Evolutionary conservation across 2,888 invertebrate genomes (phyloP), one percentile per base, ranked within the genome.

Genomic region (Apotomis betuletana): DNA sequence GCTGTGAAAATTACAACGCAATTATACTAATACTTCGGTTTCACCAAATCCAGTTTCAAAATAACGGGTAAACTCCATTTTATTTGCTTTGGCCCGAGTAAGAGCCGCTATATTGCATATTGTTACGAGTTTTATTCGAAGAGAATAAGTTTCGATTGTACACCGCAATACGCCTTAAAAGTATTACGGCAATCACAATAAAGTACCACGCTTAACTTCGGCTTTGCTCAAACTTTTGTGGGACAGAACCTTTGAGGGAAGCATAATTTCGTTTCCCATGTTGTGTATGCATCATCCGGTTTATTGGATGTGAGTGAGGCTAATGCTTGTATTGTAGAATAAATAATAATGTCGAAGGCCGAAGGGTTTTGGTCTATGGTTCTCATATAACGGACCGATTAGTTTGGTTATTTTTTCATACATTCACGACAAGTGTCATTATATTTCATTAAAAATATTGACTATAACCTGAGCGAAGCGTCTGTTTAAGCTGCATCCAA

Each of bases 101-200:
- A 80, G 80, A 72, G 80, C 80, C 80, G 67, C 80, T 76, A 82
- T 76, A 82, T 80, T 84, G 85, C 85, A 84, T 85, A 85, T 84
- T 85, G 85, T 87, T 84, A 80, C 79, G 79, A 86, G 84, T 87
- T 87, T 86, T 84, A 87, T 85, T 84, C 83, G 82, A 79, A 83
- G 79, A 79, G 82, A 81, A 81, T 80, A 87, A 89, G 87, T 89
- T 88, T 82, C 85, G 86, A 87, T 89, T 88, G 85, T 85, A 79
- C 82, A 83, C 87, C 84, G 88, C 89, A 88, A 80, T 88, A 88
- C 87, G 79, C 81, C 77, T 76, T 84, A 81, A 84, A 85, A 87
- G 85, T 86, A 86, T 88, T 84, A 85, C 83, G 83, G 84, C 87
- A 86, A 87, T 87, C 86, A 85, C 85, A 86, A 87, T 85, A 87